phyloP scores from a whole-genome alignment of 2,113 vertebrate genomes.

The Talpa occidentalis region DNA sequence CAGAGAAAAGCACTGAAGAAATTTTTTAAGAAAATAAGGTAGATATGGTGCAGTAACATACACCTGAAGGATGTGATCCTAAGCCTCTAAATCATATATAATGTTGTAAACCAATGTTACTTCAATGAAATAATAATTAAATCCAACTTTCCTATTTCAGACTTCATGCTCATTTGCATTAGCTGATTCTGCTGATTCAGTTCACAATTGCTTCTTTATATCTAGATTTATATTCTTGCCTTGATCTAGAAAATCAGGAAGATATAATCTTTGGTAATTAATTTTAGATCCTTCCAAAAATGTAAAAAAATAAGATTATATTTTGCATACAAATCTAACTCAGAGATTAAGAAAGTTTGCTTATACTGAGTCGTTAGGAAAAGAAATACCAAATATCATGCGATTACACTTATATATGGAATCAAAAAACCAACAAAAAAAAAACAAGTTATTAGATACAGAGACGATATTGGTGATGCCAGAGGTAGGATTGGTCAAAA shows the following conservation, averaged over 20 bases:
- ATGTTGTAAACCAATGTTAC: no score
- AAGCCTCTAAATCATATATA: no score
- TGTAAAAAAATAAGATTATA: neutral
- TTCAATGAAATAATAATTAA: no score
- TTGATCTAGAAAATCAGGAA: constrained; percentile 35
- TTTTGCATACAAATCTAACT: constrained; percentile 19
- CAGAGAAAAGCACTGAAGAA: neutral
- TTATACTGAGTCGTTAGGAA: neutral
- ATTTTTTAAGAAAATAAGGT: constrained; percentile 18
- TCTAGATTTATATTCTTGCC: neutral
- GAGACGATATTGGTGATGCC: neutral
- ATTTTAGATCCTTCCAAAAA: neutral
- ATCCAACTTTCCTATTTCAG: neutral
- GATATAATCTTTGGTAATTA: neutral
- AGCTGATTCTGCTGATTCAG: constrained; percentile 15
- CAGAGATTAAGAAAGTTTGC: neutral
- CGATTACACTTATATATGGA: no score
- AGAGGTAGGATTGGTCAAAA: neutral
- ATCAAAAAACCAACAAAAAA: no score
- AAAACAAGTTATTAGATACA: neutral
- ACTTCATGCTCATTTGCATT: neutral
- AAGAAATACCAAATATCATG: no score
- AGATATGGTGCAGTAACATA: neutral
- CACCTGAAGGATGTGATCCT: no score
- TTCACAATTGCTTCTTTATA: neutral